These are phyloP conservation scores for Tinea semifulvella DNA, from an alignment of 2,888 invertebrate genomes.

Conservation along the genomic window DNA sequence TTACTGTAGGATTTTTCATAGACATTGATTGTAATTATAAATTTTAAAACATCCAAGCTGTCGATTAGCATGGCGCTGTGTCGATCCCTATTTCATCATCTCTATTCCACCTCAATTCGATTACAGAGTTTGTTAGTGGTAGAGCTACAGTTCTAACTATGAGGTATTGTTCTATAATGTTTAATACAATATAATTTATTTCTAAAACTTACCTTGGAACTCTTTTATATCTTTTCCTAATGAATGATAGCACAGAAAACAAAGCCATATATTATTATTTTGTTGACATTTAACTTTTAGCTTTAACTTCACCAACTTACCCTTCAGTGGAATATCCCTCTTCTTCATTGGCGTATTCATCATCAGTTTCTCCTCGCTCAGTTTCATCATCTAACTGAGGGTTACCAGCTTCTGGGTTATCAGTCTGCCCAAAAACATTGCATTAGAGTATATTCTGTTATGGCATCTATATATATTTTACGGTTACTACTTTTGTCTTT, in stretches of 20 bases:
- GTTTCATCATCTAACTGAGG: constrained; percentile 63
- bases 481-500: no score
- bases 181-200: background rate
- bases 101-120: no score
- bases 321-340: constrained; percentile 73
- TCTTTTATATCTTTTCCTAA: constrained; percentile 41
- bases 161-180: background rate
- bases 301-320: constrained; percentile 34
- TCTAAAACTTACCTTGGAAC: constrained; percentile 43
- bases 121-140: no score
- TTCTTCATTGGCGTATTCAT: constrained; percentile 72
- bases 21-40: background rate
- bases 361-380: constrained; percentile 68
- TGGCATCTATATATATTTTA: no score
- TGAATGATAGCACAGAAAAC: constrained; percentile 1
- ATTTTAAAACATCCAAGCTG: no score
- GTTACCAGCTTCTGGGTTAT: constrained; percentile 49
- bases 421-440: constrained; percentile 34
- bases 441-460: no score
- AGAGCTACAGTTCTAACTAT: no score
- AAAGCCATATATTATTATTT: background rate
- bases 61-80: no score
- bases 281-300: background rate
- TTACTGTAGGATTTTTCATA: background rate
- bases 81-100: no score